Base-by-base conservation (phyloP, 2,888 invertebrate genomes). In the Tenodera sinensis region DNA sequence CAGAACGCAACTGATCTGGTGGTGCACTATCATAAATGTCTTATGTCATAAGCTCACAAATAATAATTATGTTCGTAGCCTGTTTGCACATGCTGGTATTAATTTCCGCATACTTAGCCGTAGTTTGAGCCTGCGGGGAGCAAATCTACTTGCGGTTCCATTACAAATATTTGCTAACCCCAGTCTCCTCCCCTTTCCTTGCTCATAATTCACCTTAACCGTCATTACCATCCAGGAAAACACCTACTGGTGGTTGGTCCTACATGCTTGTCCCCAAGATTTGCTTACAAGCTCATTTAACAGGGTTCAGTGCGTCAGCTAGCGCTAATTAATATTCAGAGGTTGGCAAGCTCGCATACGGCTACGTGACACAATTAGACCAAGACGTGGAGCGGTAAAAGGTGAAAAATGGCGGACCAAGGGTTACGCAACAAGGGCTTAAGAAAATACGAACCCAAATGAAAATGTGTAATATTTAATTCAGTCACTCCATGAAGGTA, bases 361-460 rank as follows among this genome's bases (percentile, higher is more conserved):
- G 86, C 28, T 86, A 86, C 86, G 86, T 86, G 86, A 86, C 71
- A 86, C 86, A 86, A 86, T 86, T 86, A 86, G 86, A 86, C 25
- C 71, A 86, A 86, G 86, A 86, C 86, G 86, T 86, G 86, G 86
- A 20, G 81, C 2, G 14, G 86, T 71, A 71, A 71, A 71, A 71
- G 54, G 54, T 71, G 54, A 71, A 71, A 71, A 71, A 71, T 71
- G 54, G 54, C 2, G 6, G 25, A 25, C 25, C 54, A 71, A 14
- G 20, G 20, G 20, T 20, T 71, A 20, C 6, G 54, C 54, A 71
- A 71, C 54, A 71, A 71, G 54, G 54, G 54, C 54, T 71, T 71
- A 71, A 71, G 54, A 71, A 71, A 71, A 71, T 6, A 15, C 2
- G 3, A 25, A 71, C 25, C 25, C 20, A 1, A 20, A 71, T 71